phyloP scores from a whole-genome alignment of 2,888 invertebrate species.

The Drosophila prostipennis region DNA sequence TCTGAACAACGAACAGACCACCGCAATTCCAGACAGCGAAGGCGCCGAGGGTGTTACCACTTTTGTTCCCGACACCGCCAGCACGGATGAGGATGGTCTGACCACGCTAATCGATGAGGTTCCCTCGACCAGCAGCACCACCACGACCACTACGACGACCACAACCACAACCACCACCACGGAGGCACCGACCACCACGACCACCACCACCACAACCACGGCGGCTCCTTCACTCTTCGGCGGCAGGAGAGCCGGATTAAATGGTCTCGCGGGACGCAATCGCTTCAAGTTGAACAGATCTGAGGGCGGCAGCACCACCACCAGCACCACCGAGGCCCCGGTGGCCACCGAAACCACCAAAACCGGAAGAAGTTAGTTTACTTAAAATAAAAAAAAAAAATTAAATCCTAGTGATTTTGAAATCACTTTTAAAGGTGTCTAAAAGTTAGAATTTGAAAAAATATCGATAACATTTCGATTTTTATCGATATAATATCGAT shows the following conservation, averaged over 20 bases:
- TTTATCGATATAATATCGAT: too few species aligned
- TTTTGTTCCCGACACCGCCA: slow-evolving; percentile 80
- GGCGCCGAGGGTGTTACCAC: slow-evolving; percentile 82
- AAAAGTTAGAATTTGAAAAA: too few species aligned
- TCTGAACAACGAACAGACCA: slow-evolving; percentile 85
- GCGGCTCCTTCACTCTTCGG: slow-evolving; percentile 78
- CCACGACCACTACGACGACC: slow-evolving; percentile 86
- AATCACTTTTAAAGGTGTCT: too few species aligned
- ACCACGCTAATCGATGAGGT: slow-evolving; percentile 85
- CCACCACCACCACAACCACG: slow-evolving; percentile 63
- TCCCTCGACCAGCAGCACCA: slow-evolving; percentile 84
- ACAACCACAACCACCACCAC: slow-evolving; percentile 86
- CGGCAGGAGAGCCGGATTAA: slow-evolving; percentile 74
- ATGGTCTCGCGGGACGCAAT: slow-evolving; percentile 80
- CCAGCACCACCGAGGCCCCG: slow-evolving; percentile 85
- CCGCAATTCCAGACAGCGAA: slow-evolving; percentile 39
- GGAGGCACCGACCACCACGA: slow-evolving; percentile 80
- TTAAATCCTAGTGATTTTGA: too few species aligned
- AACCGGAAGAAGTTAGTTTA: slow-evolving; percentile 76
- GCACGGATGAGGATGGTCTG: slow-evolving; percentile 75
- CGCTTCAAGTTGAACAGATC: slow-evolving; percentile 79
- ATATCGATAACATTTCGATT: too few species aligned
- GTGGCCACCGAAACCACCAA: slow-evolving; percentile 74
- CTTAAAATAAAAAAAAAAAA: too few species aligned
- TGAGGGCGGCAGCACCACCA: slow-evolving; percentile 82